phyloP scores from a whole-genome alignment of 2,797 vertebrate species.

The Mionectes olivaceus region DNA sequence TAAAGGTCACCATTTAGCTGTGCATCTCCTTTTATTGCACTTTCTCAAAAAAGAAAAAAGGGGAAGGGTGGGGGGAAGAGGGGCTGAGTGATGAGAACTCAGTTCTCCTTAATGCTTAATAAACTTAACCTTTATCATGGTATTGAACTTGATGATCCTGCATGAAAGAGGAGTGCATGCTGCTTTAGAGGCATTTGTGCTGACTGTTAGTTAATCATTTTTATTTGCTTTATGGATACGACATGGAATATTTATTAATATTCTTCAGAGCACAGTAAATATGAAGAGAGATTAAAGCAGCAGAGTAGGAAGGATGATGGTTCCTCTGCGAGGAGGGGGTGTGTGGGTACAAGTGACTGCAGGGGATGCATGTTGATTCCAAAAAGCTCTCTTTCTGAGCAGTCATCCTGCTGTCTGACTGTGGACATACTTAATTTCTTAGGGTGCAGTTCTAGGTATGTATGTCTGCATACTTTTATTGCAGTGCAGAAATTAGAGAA shows the following conservation, averaged over 20 bases:
- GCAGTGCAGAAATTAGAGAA: no score
- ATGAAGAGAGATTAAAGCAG: constrained; percentile 3
- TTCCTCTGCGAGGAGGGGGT: background rate
- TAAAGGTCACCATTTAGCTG: constrained; percentile 43
- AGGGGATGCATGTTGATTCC: background rate
- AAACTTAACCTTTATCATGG: constrained; percentile 62
- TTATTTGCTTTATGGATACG: constrained; percentile 18
- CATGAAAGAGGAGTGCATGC: constrained; percentile 46
- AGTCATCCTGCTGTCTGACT: background rate
- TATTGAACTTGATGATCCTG: constrained; percentile 60
- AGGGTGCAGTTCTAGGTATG: background rate
- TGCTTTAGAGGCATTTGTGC: constrained; percentile 57
- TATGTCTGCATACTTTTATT: no score
- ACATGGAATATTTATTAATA: constrained; percentile 49
- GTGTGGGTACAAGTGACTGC: background rate
- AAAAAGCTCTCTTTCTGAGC: background rate
- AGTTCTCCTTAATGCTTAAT: constrained; percentile 57
- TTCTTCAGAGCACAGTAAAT: constrained; percentile 54
- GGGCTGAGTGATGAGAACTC: constrained; percentile 31
- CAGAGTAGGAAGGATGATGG: background rate
- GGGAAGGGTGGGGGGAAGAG: fast-evolving
- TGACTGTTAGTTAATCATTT: constrained; percentile 60
- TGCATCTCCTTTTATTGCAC: constrained; percentile 11
- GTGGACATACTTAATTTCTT: background rate
- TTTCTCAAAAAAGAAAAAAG: background rate